phyloP scores from a whole-genome alignment of 2,888 invertebrate species.

The Nomada hirtipes region DNA sequence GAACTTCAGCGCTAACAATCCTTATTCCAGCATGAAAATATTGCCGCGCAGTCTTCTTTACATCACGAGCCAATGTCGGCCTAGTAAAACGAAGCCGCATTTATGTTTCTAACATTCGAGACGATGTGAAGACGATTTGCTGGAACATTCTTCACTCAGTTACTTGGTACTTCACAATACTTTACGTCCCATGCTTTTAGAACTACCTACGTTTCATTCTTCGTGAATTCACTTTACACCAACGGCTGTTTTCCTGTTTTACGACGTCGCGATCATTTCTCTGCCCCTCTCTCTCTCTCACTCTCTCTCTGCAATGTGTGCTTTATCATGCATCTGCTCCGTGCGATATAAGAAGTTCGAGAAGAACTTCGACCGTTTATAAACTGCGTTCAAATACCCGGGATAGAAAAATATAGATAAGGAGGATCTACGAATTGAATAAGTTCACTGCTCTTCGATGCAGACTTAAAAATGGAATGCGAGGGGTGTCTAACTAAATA shows the following conservation, averaged over 20 bases:
- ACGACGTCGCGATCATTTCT: background rate
- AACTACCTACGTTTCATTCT: constrained; percentile 17
- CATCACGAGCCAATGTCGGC: background rate
- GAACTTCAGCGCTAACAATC: constrained; percentile 3
- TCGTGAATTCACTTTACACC: constrained; percentile 18
- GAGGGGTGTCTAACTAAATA: too few relatives aligned
- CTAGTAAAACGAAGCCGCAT: background rate
- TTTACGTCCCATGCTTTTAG: constrained; percentile 3
- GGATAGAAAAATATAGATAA: too few relatives aligned
- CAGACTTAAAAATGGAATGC: too few relatives aligned
- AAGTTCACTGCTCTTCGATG: too few relatives aligned
- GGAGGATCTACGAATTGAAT: too few relatives aligned
- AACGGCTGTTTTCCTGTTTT: constrained; percentile 2
- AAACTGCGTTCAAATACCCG: too few relatives aligned
- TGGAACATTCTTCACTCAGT: constrained; percentile 18
- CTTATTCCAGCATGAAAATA: constrained; percentile 14
- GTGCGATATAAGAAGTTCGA: too few relatives aligned
- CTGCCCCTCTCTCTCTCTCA: too few relatives aligned
- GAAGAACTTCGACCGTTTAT: too few relatives aligned
- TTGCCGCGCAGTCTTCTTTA: constrained; percentile 1
- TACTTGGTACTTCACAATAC: background rate
- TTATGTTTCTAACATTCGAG: background rate
- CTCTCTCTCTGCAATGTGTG: too few relatives aligned
- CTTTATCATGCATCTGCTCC: too few relatives aligned
- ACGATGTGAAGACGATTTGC: constrained; percentile 1